Evolutionary conservation across 1,140 invertebrate species (phyloP), one percentile per base, ranked within the genome.

Genomic region (Drosophila kurseongensis): DNA sequence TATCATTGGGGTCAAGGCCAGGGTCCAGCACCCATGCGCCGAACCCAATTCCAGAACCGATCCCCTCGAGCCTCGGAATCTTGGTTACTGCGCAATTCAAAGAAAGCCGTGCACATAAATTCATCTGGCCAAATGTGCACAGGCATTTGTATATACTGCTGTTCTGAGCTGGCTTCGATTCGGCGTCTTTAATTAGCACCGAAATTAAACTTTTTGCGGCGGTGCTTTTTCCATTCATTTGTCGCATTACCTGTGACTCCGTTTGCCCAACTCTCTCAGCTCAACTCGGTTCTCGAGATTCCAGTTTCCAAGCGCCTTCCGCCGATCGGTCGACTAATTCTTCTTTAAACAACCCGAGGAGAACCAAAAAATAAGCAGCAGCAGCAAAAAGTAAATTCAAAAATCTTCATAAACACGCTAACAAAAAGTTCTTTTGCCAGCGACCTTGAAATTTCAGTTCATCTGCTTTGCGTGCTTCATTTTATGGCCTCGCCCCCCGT

Each of bases 21-120:
- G 47, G 36, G 44, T 0, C 18, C 63, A 60, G 68, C 60, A 61
- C 27, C 69, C 54, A 59, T 6, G 48, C 50, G 32, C 36, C 75
- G 66, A 63, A 42, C 78, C 71, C 77, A 41, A 52, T 57, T 14
- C 47, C 40, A 45, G 14, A 13, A 40, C 59, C 45, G 38, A 62
- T 62, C 41, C 29, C 29, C 29, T 32, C 29, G 8, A 32, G 29
- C 29, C 29, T 59, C 63, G 29, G 40, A n/a, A 38, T 32, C 45
- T 32, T 63, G 29, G 51, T 56, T 58, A 65, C 63, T 86, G 78
- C 78, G 82, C 75, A 88, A 86, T 88, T 82, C 75, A 76, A 86
- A 86, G 82, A 88, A 86, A 78, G 78, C 75, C 78, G 71, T 63
- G 56, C 65, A 85, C 78, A 84, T 80, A 74, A 85, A 85, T 77